Percentiles rank a stretch among this genome's conserved stretches.
These are phyloP conservation scores for Marmota monax DNA, from an alignment of 2,113 vertebrate genomes.

Conservation along the genomic window DNA sequence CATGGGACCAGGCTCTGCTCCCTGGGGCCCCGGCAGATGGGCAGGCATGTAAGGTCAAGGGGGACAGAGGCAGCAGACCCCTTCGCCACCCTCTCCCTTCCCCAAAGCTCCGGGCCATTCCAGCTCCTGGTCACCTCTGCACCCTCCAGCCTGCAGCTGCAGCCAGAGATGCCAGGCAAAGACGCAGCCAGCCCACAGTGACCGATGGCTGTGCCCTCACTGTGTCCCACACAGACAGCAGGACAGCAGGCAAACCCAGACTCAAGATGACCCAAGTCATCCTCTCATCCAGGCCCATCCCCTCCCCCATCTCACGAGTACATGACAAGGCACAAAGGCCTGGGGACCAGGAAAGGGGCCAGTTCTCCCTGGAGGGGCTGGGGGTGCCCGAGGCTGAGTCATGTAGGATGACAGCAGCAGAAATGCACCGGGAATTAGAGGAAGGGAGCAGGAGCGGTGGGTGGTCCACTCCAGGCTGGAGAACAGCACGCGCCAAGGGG, in stretches of 20 bases:
- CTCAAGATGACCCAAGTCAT: not conserved
- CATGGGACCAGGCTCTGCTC: not conserved
- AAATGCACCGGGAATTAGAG: not conserved
- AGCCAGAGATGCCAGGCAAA: not conserved
- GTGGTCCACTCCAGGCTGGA: not conserved
- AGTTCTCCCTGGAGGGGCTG: not conserved
- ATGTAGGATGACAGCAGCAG: not conserved
- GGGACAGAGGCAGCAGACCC: not conserved
- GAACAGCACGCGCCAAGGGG: fast-evolving
- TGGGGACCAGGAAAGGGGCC: not conserved
- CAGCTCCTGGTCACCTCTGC: not conserved
- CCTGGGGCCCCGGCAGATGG: not conserved
- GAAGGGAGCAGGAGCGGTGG: too few relatives aligned
- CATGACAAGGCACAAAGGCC: not conserved
- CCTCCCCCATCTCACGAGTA: not conserved
- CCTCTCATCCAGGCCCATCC: too few relatives aligned
- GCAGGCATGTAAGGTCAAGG: not conserved
- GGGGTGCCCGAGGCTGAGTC: not conserved
- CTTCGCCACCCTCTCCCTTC: too few relatives aligned
- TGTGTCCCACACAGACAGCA: not conserved
- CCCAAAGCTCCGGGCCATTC: too few relatives aligned
- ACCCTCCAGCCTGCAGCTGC: too few relatives aligned
- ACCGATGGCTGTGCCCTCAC: too few relatives aligned
- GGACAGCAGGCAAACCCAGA: too few relatives aligned
- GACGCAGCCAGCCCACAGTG: too few relatives aligned